Evolutionary conservation across 2,888 invertebrate species (phyloP).

Genomic region (Ormyrus labotus): DNA sequence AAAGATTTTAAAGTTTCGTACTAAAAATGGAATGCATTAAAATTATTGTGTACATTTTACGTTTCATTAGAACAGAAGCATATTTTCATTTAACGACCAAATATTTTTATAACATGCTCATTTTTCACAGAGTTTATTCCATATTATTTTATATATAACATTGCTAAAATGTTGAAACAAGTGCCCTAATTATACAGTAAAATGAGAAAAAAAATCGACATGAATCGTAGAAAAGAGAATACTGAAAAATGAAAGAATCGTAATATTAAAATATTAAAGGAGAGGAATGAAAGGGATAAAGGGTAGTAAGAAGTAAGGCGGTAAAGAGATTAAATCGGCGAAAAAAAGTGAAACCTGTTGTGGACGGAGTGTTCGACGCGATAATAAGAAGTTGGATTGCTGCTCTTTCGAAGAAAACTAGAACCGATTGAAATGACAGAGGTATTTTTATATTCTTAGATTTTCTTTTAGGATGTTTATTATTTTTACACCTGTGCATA

Average conservation of each 20-base stretch:
- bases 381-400: slow-evolving; percentile 43
- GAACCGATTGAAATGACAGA: slow-evolving; percentile 47
- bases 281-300: slow-evolving; percentile 3
- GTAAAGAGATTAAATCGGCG: slow-evolving; percentile 28
- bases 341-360: slow-evolving; percentile 50
- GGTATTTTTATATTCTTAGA: slow-evolving; percentile 39
- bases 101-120: too few relatives aligned
- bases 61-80: too few relatives aligned
- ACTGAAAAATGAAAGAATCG: slow-evolving; percentile 17
- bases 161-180: too few relatives aligned
- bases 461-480: slow-evolving; percentile 24
- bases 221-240: slow-evolving; percentile 40
- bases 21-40: too few relatives aligned
- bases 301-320: background rate
- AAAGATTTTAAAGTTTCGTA: too few relatives aligned
- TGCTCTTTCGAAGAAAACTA: slow-evolving; percentile 47
- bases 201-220: slow-evolving; percentile 13
- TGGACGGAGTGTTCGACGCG: slow-evolving; percentile 29
- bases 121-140: too few relatives aligned
- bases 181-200: too few relatives aligned
- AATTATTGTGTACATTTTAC: too few relatives aligned
- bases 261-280: slow-evolving; percentile 7
- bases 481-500: too few relatives aligned
- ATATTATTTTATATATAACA: too few relatives aligned
- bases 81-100: too few relatives aligned